Percentiles rank a stretch among this genome's conserved stretches.
Conservation (phyloP, 2,797 vertebrate genomes). For the Sphaeramia orbicularis region DNA sequence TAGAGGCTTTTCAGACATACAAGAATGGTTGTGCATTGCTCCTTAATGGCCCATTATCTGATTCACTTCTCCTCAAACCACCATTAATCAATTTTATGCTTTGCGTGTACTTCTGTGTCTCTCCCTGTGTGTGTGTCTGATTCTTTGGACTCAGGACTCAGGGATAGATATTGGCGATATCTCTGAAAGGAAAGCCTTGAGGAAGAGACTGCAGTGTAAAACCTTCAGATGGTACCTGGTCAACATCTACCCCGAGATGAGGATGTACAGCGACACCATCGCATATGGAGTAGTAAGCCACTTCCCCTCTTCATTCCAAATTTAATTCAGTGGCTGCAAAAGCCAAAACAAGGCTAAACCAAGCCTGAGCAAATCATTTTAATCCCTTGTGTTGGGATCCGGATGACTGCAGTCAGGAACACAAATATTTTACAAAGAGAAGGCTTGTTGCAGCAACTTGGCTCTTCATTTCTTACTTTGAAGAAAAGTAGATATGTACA, state of each 20-base stretch:
- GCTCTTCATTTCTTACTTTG: conserved; percentile 13
- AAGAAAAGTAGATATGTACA: background rate
- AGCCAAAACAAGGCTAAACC: conserved; percentile 36
- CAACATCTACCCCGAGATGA: conserved; percentile 98
- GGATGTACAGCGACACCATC: conserved; percentile 95
- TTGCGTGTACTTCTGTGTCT: conserved; percentile 27
- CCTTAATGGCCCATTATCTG: conserved; percentile 33
- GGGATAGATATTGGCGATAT: conserved; percentile 98
- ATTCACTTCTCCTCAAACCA: conserved; percentile 37
- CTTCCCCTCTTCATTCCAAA: conserved; percentile 28
- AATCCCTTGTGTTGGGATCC: conserved; percentile 47
- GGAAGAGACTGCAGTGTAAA: conserved; percentile 96
- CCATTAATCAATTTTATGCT: conserved; percentile 39
- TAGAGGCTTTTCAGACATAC: conserved; percentile 33
- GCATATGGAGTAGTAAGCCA: conserved; percentile 95
- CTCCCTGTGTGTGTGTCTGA: conserved; percentile 21
- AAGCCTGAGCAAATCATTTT: conserved; percentile 54
- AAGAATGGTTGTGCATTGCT: conserved; percentile 38
- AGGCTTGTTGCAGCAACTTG: conserved; percentile 31
- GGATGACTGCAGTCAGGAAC: conserved; percentile 44
- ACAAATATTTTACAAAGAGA: conserved; percentile 48
- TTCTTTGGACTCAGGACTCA: conserved; percentile 86
- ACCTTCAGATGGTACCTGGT: conserved; percentile 98
- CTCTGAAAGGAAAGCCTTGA: conserved; percentile 93
- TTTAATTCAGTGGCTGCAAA: conserved; percentile 37